Base-by-base conservation (phyloP, 2,113 vertebrate species). In the Deroptyus accipitrinus region DNA sequence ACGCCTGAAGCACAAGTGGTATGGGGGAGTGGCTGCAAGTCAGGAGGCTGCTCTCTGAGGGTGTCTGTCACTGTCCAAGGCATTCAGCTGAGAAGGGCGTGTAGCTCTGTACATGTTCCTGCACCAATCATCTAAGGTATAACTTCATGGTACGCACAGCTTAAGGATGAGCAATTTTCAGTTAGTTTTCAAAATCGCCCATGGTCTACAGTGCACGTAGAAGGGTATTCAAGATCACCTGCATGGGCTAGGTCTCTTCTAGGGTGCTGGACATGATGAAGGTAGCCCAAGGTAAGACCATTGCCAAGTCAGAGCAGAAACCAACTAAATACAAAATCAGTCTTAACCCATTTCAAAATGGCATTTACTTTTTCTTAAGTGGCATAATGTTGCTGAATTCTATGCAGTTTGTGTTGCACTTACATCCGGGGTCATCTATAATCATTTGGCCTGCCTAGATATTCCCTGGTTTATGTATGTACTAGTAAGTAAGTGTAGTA, bases 1-100 rank as follows among this genome's bases (percentile, higher is more conserved):
- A n/a, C 19, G 39, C 54, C 48, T 25, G 33, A 67, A 86, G 23
- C 13, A 48, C 25, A 82, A 41, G 20, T 0, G 0, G 8, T 13
- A 35, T 17, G 7, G 13, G 11, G n/a, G 46, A n/a, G 27, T 67
- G 25, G 13, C 6, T 73, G 11, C 19, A 19, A 8, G 33, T 27
- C 2, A 3, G 8, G 22, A 14, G 5, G 4, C 4, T 62, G 31
- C 35, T 67, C 13, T 49, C 33, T 0, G 0, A 11, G 11, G 5
- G 5, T 30, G 13, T 33, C 11, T 57, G 7, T 35, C 33, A 31
- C 62, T 52, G 33, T 13, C 42, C 17, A 11, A 35, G 30, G 7
- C 22, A 51, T 75, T 49, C 49, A 52, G 24, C 17, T 86, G 82
- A 59, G 37, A 27, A 33, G 17, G 3, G 9, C 30, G 15, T 2